phyloP scores from a whole-genome alignment of 1,140 invertebrate genomes.

The Subanguina moxae region DNA sequence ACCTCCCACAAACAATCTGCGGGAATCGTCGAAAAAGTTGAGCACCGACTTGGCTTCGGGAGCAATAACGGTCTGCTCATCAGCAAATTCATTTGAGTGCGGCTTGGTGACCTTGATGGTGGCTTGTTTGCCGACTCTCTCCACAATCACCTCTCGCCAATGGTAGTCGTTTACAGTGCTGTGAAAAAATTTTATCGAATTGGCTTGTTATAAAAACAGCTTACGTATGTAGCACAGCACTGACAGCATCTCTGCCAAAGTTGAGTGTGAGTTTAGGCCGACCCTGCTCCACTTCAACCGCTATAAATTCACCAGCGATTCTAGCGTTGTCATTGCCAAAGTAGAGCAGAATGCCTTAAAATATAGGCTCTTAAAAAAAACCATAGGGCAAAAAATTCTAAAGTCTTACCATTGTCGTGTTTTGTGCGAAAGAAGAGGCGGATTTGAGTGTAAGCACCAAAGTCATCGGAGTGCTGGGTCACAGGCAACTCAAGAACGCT shows the following conservation, averaged over 20 bases:
- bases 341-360: conserved; percentile 42
- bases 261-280: conserved; percentile 80
- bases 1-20: conserved; percentile 84
- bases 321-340: conserved; percentile 65
- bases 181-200: conserved; percentile 11
- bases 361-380: conserved; percentile 1
- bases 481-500: conserved; percentile 79
- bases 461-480: conserved; percentile 73
- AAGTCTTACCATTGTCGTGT: conserved; percentile 60
- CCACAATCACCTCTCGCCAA: conserved; percentile 84
- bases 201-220: not conserved
- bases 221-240: conserved; percentile 67
- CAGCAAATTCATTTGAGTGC: conserved; percentile 58
- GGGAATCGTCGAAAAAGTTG: conserved; percentile 77
- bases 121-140: conserved; percentile 75
- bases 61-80: conserved; percentile 56
- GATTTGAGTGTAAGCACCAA: conserved; percentile 78
- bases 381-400: conserved; percentile 6
- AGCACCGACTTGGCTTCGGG: conserved; percentile 74
- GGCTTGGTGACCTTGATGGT: conserved; percentile 72
- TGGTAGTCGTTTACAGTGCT: conserved; percentile 67
- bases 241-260: conserved; percentile 76
- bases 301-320: conserved; percentile 80
- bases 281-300: conserved; percentile 80
- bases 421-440: conserved; percentile 78